Evolutionary conservation across 2,113 vertebrate species (phyloP).

Genomic region (Fukomys damarensis): DNA sequence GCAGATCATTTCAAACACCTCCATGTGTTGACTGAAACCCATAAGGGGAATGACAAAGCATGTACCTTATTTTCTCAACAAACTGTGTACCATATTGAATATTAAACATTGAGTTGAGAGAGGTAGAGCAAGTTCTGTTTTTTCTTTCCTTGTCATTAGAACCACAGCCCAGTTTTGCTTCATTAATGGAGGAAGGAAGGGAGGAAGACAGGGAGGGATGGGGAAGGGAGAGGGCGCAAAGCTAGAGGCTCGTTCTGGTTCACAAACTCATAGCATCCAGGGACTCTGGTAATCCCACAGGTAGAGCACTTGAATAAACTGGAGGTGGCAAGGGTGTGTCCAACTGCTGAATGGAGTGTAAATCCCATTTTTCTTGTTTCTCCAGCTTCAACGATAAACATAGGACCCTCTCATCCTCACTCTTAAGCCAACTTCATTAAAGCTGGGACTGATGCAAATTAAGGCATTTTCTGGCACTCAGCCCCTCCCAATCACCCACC

Average conservation of each 20-base stretch:
- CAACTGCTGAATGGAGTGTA: constrained; percentile 70
- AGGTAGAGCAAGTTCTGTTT: background rate
- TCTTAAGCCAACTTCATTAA: constrained; percentile 57
- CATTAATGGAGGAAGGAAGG: background rate
- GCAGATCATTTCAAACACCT: constrained; percentile 79
- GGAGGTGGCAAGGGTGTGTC: constrained; percentile 51
- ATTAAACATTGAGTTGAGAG: constrained; percentile 56
- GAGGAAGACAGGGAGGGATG: background rate
- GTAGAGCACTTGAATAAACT: constrained; percentile 65
- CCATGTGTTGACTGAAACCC: constrained; percentile 61
- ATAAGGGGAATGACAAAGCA: constrained; percentile 71
- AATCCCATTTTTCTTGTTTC: constrained; percentile 80
- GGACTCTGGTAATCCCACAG: constrained; percentile 20
- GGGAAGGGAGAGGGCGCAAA: background rate
- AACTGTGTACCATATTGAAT: constrained; percentile 57
- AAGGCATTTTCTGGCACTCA: constrained; percentile 73
- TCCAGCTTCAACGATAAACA: constrained; percentile 72
- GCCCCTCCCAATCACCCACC: background rate
- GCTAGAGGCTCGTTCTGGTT: background rate
- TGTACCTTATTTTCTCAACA: constrained; percentile 73
- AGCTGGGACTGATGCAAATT: constrained; percentile 74
- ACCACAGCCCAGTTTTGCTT: constrained; percentile 34
- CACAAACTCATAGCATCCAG: constrained; percentile 26
- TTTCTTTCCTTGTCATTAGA: constrained; percentile 59
- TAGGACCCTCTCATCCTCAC: constrained; percentile 51